Base-by-base conservation (phyloP, 1,140 invertebrate species). In the Calosoma granatense region DNA sequence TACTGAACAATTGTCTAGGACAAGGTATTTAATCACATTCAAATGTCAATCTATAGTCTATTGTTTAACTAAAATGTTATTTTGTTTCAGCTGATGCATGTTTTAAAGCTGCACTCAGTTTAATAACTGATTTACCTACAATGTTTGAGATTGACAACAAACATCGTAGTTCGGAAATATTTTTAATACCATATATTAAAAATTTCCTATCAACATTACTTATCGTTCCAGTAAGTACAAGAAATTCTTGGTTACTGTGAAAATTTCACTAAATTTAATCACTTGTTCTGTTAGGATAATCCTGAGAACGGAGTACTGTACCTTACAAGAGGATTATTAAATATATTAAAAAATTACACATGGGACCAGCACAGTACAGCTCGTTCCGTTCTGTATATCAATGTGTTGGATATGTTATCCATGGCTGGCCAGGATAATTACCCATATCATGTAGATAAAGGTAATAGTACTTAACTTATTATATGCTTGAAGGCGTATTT, bases 1-100 rank as follows among this genome's bases (percentile, higher is more conserved):
- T 97, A 53, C 77, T 88, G 20, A 95, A 95, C 78, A 83, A 91
- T 60, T 97, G 93, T 70, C 76, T 94, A 51, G 90, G 91, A 36
- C 94, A 97, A 84, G 90, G 90, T 61, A n/a, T n/a, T n/a, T n/a
- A n/a, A n/a, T n/a, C n/a, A n/a, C n/a, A 61, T 54, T 1, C 51
- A 55, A 19, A 22, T 47, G 22, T 57, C 56, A 52, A 17, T 0
- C 14, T 30, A 54, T 54, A n/a, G n/a, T n/a, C n/a, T n/a, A n/a
- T n/a, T n/a, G 23, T 2, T 43, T 41, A 30, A 1, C n/a, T n/a
- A n/a, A n/a, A n/a, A n/a, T n/a, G 26, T 36, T 9, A 36, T 64
- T 62, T 59, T 3, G 65, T 76, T 72, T 56, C 67, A 94, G 92
- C 89, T 56, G 94, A 97, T 79, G 90, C 90, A 1, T 96, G 92